Evolutionary conservation across 2,797 vertebrate genomes (phyloP).

Genomic region (Tangara arthus): DNA sequence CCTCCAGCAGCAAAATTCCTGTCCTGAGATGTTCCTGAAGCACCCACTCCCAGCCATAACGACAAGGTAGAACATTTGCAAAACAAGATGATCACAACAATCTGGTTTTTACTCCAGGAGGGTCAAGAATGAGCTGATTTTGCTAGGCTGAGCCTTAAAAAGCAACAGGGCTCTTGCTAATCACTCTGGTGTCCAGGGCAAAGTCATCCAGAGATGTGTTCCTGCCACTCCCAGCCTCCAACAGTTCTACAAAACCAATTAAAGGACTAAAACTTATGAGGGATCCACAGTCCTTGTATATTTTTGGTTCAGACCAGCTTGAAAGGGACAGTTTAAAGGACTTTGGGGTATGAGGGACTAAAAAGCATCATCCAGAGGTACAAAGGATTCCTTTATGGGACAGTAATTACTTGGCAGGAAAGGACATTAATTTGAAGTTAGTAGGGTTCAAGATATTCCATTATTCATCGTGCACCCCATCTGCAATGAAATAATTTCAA

Average conservation of each 20-base stretch:
- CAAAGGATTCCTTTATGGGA: slow-evolving; percentile 20
- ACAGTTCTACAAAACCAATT: not conserved
- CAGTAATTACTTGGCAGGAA: slow-evolving; percentile 34
- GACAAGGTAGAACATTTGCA: not conserved
- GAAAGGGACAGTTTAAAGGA: slow-evolving; percentile 26
- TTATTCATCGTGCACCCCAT: not conserved
- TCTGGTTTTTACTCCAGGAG: not conserved
- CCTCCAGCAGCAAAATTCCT: not conserved
- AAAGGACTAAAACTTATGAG: not conserved
- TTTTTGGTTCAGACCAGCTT: slow-evolving; percentile 16
- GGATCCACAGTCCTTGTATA: not conserved
- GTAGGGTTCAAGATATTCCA: slow-evolving; percentile 12
- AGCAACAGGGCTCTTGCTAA: not conserved
- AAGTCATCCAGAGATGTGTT: not conserved
- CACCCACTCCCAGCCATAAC: not conserved
- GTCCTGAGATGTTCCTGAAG: not conserved
- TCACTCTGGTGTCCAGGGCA: not conserved
- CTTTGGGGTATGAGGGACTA: not conserved
- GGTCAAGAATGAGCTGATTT: not conserved
- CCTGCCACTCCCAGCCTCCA: not conserved
- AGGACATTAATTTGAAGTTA: not conserved
- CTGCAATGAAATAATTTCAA: slow-evolving; percentile 31
- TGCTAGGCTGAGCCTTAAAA: not conserved
- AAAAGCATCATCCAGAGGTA: not conserved
- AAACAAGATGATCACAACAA: not conserved